Evolutionary conservation across 2,113 vertebrate species (phyloP).

Genomic region (Heterotilapia buettikoferi): DNA sequence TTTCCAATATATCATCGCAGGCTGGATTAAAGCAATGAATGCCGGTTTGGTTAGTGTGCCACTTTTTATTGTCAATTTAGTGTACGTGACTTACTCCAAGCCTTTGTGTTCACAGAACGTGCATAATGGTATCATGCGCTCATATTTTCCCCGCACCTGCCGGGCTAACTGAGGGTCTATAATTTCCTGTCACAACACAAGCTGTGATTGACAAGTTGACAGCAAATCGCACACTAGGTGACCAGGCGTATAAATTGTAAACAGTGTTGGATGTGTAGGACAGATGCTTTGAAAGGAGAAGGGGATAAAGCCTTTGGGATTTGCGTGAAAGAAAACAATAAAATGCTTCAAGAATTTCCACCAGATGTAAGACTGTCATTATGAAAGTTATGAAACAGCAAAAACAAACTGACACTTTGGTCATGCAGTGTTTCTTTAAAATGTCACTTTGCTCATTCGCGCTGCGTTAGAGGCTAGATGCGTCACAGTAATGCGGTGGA

Average conservation of each 20-base stretch:
- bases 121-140: neutral
- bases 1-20: neutral
- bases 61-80: neutral
- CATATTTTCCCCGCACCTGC: conserved; percentile 7
- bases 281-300: conserved; percentile 42
- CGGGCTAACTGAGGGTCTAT: neutral
- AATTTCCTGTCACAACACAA: conserved; percentile 8
- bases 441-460: conserved; percentile 9
- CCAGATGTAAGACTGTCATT: conserved; percentile 25
- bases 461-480: neutral
- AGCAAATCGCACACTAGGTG: conserved; percentile 45
- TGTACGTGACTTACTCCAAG: neutral
- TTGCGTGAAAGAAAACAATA: conserved; percentile 11
- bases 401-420: conserved; percentile 16
- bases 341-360: conserved; percentile 29
- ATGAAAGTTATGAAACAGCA: neutral
- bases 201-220: conserved; percentile 53
- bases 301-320: conserved; percentile 11
- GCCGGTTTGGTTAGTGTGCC: neutral
- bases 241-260: conserved; percentile 51
- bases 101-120: neutral
- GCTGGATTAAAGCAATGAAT: neutral
- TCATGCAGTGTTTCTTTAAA: conserved; percentile 9
- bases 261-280: conserved; percentile 17
- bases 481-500: neutral